Conservation (phyloP, 2,888 invertebrate genomes). For the Leptinotarsa juncta region DNA sequence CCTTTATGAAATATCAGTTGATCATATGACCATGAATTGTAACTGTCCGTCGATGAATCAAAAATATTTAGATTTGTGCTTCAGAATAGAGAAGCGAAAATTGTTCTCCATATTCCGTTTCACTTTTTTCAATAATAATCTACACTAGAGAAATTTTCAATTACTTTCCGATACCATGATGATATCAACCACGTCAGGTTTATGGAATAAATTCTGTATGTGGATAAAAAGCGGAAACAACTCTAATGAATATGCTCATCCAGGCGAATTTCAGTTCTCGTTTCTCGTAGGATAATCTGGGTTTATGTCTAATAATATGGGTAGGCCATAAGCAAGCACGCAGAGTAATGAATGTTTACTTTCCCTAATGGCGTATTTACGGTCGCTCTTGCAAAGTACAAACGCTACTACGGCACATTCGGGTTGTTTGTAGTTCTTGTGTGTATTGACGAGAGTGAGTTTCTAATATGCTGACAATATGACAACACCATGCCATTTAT, state of each 20-base stretch:
- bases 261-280: background rate
- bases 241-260: background rate
- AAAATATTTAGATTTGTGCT: no score
- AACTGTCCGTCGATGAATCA: no score
- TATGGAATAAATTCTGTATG: no score
- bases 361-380: constrained; percentile 12
- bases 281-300: background rate
- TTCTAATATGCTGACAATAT: background rate
- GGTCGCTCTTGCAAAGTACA: background rate
- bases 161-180: no score
- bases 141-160: no score
- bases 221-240: background rate
- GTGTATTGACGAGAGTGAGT: constrained; percentile 1
- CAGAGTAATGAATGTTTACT: constrained; percentile 19
- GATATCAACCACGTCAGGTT: no score
- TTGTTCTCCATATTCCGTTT: no score
- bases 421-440: background rate
- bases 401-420: background rate
- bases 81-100: no score
- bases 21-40: no score
- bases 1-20: no score
- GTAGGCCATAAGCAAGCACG: constrained; percentile 1
- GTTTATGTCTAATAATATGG: constrained; percentile 1
- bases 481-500: background rate
- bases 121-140: no score